phyloP scores from a whole-genome alignment of 2,113 vertebrate genomes.

The Semnornis frantzii region DNA sequence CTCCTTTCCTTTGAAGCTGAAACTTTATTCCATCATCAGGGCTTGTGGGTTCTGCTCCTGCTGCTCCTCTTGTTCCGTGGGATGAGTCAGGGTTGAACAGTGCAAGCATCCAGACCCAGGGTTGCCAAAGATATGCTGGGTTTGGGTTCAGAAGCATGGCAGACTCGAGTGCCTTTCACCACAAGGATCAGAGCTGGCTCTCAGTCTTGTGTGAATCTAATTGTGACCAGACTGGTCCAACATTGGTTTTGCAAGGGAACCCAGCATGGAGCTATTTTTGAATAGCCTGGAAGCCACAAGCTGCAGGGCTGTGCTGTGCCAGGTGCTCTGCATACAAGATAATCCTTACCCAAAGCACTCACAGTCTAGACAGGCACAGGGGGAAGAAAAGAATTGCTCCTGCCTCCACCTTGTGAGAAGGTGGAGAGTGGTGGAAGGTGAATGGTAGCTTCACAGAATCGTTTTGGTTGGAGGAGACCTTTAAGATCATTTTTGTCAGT shows the following conservation, averaged over 20 bases:
- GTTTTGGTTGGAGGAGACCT: too few species aligned
- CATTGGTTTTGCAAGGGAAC: background rate
- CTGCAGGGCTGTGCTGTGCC: background rate
- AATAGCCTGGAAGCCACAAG: background rate
- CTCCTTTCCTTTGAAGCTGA: conserved; percentile 13
- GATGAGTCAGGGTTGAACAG: conserved; percentile 50
- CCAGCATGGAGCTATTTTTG: background rate
- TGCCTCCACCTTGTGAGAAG: background rate
- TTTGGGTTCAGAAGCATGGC: background rate
- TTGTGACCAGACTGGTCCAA: background rate
- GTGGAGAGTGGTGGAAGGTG: background rate
- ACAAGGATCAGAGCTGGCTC: background rate
- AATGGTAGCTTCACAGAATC: too few species aligned
- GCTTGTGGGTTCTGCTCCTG: conserved; percentile 28
- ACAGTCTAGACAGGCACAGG: background rate
- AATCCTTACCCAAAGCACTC: background rate
- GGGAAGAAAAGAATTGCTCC: background rate
- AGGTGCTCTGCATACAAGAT: background rate
- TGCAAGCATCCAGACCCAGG: background rate
- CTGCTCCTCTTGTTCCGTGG: conserved; percentile 4
- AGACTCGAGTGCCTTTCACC: background rate
- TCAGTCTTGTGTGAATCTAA: background rate
- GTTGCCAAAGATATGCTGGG: background rate
- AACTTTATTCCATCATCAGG: background rate
- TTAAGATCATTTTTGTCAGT: too few species aligned